Percentiles rank a stretch among this genome's conserved stretches.
phyloP scores from a whole-genome alignment of 2,888 invertebrate genomes.

The Lamellibrachia columna region DNA sequence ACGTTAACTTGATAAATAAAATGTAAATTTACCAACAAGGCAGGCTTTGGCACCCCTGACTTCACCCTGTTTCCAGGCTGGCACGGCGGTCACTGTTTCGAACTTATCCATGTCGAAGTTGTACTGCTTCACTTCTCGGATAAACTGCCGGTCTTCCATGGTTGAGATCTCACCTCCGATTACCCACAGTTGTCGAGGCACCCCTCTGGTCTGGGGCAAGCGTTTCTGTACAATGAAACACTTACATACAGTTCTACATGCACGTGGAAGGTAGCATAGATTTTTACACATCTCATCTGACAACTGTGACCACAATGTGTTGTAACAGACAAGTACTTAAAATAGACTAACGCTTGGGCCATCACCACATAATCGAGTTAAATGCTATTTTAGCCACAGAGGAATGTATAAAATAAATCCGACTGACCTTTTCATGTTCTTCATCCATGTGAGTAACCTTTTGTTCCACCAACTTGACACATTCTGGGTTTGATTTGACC shows the following conservation, averaged over 20 bases:
- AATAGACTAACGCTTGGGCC: too few species aligned
- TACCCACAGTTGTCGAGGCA: not conserved
- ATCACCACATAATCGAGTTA: too few species aligned
- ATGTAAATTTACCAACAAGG: slow-evolving; percentile 21
- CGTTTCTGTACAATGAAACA: not conserved
- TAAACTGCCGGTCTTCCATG: not conserved
- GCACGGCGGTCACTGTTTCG: slow-evolving; percentile 8
- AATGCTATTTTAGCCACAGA: too few species aligned
- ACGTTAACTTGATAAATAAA: not conserved
- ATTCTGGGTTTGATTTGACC: not conserved
- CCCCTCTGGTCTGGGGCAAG: not conserved
- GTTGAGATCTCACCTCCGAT: not conserved
- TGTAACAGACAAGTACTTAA: too few species aligned
- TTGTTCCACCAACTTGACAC: slow-evolving; percentile 6
- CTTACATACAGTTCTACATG: not conserved
- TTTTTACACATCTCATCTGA: not conserved
- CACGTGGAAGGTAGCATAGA: not conserved
- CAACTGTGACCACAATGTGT: not conserved
- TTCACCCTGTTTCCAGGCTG: slow-evolving; percentile 19
- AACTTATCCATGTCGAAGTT: not conserved
- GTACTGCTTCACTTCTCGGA: not conserved
- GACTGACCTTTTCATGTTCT: not conserved
- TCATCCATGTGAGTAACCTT: not conserved
- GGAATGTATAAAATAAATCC: too few species aligned
- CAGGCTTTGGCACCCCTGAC: slow-evolving; percentile 25